A percentile compares a stretch with the other conserved stretches of the same genome.
These are phyloP conservation scores for Anodontia alba DNA, from an alignment of 2,888 invertebrate genomes.

Conservation along the genomic window DNA sequence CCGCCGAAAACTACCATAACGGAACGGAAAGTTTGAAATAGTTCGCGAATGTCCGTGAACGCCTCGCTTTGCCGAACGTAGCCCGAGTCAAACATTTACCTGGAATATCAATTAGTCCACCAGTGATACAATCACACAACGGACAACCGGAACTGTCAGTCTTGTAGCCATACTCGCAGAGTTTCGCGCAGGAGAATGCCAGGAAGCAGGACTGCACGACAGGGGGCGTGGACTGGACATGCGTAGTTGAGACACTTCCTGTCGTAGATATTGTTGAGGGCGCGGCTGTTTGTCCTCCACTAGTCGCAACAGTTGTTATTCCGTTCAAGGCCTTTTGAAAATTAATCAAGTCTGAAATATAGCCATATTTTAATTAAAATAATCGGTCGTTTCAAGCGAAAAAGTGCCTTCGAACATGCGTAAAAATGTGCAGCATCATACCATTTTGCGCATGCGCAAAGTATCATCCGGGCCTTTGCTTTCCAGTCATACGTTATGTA, in stretches of 20 bases:
- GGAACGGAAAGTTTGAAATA: too few relatives aligned
- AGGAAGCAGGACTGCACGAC: slow-evolving; percentile 27
- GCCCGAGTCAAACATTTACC: too few relatives aligned
- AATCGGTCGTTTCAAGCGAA: too few relatives aligned
- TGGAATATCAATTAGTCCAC: slow-evolving; percentile 21
- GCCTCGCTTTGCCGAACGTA: too few relatives aligned
- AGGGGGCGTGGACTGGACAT: slow-evolving; percentile 19
- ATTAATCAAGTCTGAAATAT: slow-evolving; percentile 12
- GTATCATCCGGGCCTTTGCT: too few relatives aligned
- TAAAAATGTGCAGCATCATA: too few relatives aligned
- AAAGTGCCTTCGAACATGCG: too few relatives aligned
- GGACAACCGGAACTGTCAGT: slow-evolving; percentile 56
- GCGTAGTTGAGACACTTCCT: neutral
- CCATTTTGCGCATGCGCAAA: too few relatives aligned
- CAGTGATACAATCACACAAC: slow-evolving; percentile 55
- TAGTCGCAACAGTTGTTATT: neutral
- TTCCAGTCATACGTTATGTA: too few relatives aligned
- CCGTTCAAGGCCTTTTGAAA: slow-evolving; percentile 7
- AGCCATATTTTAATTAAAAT: too few relatives aligned
- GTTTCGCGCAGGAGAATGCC: slow-evolving; percentile 52
- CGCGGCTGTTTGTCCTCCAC: neutral
- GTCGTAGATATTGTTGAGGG: neutral
- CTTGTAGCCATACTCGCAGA: slow-evolving; percentile 58
- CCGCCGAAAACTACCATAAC: too few relatives aligned
- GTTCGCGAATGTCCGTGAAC: too few relatives aligned